Percentiles rank a stretch among this genome's conserved stretches.
These are phyloP conservation scores for Aphidius ervi DNA, from an alignment of 1,140 invertebrate species.

Conservation along the genomic window DNA sequence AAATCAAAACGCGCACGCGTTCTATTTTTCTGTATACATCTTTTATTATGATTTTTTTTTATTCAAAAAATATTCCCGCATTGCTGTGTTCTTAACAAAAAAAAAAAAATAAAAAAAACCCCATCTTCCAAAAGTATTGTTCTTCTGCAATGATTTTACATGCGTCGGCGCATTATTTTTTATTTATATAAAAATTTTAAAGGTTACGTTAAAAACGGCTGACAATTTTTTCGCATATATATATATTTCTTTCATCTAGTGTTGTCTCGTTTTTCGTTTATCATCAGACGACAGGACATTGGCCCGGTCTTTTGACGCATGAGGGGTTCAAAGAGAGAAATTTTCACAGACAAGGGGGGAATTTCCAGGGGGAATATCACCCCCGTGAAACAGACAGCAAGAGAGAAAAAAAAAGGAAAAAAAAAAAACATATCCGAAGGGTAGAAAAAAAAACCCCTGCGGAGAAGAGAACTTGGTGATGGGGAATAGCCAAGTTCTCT, in stretches of 20 bases:
- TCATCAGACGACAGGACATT: slow-evolving; percentile 33
- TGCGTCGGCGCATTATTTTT: slow-evolving; percentile 31
- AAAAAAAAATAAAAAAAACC: no score
- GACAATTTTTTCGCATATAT: neutral
- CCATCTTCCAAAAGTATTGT: neutral
- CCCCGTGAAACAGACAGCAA: no score
- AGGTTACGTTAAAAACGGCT: slow-evolving; percentile 18
- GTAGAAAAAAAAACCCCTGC: slow-evolving; percentile 11
- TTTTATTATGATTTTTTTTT: no score
- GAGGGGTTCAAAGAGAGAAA: slow-evolving; percentile 30
- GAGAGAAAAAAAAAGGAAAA: slow-evolving; percentile 20
- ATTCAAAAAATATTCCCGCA: no score
- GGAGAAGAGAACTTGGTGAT: slow-evolving; percentile 11
- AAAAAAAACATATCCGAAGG: slow-evolving; percentile 14
- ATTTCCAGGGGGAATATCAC: no score
- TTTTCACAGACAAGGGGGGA: no score
- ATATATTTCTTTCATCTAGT: neutral
- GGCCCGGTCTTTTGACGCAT: slow-evolving; percentile 39
- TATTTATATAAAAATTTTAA: slow-evolving; percentile 43
- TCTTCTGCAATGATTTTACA: slow-evolving; percentile 9
- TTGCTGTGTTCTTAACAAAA: no score
- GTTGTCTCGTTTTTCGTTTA: no score
- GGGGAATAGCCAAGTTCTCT: slow-evolving; percentile 13
- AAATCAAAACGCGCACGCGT: no score
- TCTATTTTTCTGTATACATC: no score